Conservation (phyloP, 2,113 vertebrate species). For the Micromys minutus region DNA sequence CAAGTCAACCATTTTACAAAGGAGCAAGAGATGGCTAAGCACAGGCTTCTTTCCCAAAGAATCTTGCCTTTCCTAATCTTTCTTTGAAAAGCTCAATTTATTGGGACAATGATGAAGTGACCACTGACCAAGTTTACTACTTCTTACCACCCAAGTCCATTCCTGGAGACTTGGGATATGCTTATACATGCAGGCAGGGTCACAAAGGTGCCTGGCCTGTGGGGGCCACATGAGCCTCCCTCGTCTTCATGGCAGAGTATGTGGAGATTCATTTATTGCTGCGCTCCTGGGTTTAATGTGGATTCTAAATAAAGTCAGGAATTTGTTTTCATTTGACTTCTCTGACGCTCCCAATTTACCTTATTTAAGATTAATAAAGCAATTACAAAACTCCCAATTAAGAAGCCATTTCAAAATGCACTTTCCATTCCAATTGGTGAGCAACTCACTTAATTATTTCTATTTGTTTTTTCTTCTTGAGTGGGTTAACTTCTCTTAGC, state of each 20-base stretch:
- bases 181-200: rapidly evolving
- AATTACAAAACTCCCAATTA: slow-evolving; percentile 80
- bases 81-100: slow-evolving; percentile 51
- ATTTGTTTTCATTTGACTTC: slow-evolving; percentile 70
- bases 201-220: rapidly evolving
- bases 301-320: slow-evolving; percentile 49
- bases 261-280: rapidly evolving
- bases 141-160: background rate
- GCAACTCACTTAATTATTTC: slow-evolving; percentile 80
- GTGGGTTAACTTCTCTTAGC: slow-evolving; percentile 74
- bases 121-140: background rate
- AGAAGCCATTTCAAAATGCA: slow-evolving; percentile 79
- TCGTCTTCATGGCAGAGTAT: background rate
- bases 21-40: slow-evolving; percentile 25
- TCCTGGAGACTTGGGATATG: background rate
- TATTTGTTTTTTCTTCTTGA: slow-evolving; percentile 81
- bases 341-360: slow-evolving; percentile 49
- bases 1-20: slow-evolving; percentile 37
- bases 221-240: background rate
- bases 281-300: background rate
- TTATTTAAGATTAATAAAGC: slow-evolving; percentile 79
- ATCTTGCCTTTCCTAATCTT: background rate
- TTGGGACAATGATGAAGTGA: slow-evolving; percentile 28
- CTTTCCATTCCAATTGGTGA: slow-evolving; percentile 74
- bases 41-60: slow-evolving; percentile 49